A percentile compares a stretch with the other conserved stretches of the same genome.
These are phyloP conservation scores for Meteorus sp. DNA, from an alignment of 1,140 invertebrate genomes.

Conservation along the genomic window DNA sequence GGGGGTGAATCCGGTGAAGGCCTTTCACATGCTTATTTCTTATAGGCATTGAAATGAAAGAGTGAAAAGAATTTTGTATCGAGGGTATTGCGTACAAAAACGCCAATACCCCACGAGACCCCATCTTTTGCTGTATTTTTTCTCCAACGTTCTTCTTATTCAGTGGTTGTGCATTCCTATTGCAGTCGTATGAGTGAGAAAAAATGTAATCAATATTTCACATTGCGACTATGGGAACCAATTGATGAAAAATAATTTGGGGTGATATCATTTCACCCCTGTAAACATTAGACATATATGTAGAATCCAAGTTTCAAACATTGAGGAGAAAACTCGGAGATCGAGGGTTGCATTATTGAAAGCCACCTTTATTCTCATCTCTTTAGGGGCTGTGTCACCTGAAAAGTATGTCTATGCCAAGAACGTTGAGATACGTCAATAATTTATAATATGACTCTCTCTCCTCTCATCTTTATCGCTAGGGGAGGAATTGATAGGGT, in stretches of 20 bases:
- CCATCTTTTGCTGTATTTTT: not conserved
- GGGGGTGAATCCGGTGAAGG: constrained; percentile 41
- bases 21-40: constrained; percentile 56
- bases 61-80: constrained; percentile 61
- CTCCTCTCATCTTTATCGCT: constrained; percentile 13
- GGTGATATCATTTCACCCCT: no score
- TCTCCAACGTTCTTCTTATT: no score
- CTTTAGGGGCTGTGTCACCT: constrained; percentile 20
- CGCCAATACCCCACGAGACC: constrained; percentile 42
- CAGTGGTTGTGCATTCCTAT: no score
- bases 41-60: constrained; percentile 51
- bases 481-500: constrained; percentile 26
- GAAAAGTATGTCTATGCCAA: constrained; percentile 7
- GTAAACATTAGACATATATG: not conserved
- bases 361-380: constrained; percentile 26
- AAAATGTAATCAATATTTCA: no score
- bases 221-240: no score
- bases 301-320: not conserved
- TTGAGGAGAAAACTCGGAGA: constrained; percentile 41
- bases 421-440: constrained; percentile 16
- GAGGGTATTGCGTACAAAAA: constrained; percentile 59
- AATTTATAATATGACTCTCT: constrained; percentile 21
- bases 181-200: no score
- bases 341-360: constrained; percentile 49
- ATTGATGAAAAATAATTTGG: no score